Evolutionary conservation across 2,113 vertebrate species (phyloP), one percentile per base, ranked within the genome.

Genomic region (Sinosuthora webbiana): DNA sequence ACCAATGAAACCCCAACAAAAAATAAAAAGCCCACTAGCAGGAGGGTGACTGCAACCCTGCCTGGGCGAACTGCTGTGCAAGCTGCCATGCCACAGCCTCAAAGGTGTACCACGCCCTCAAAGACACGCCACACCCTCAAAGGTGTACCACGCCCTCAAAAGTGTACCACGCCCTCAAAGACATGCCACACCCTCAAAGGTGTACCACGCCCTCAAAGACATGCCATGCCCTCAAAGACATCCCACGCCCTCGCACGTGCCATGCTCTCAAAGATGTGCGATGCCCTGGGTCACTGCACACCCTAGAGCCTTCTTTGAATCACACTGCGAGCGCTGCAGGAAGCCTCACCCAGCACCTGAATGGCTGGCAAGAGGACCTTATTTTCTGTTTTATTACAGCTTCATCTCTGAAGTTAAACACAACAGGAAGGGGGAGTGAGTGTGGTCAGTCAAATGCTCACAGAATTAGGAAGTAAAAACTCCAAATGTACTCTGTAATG

Each of bases 281-380:
- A 73, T 4, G 7, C 8, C 5, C 24, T 10, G 3, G 8, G 17
- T 10, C n/a, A 13, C 63, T 3, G 5, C 2, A 2, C 44, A n/a
- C 19, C 44, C 19, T 7, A 12, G 35, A 59, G 64, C 23, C 9
- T 27, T n/a, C 64, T 59, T 59, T 59, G 23, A 59, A 28, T 41
- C 9, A 3, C 44, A 28, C 4, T 5, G 2, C 1, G 2, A 41
- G 23, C 30, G 35, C 44, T 0, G 0, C 35, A 50, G 31, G 53
- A 41, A 41, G 44, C 44, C 37, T 9, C 15, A 39, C 24, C 11
- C 23, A 41, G 24, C 4, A 2, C 42, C 53, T n/a, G 28, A 49
- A 41, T 28, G 64, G 35, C 28, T 49, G 64, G 23, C 1, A 4
- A 69, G 18, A 57, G 42, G 4, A 59, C 9, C 24, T 44, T 75